Evolutionary conservation across 2,888 invertebrate genomes (phyloP).

Genomic region (Epirrhoe alternata): DNA sequence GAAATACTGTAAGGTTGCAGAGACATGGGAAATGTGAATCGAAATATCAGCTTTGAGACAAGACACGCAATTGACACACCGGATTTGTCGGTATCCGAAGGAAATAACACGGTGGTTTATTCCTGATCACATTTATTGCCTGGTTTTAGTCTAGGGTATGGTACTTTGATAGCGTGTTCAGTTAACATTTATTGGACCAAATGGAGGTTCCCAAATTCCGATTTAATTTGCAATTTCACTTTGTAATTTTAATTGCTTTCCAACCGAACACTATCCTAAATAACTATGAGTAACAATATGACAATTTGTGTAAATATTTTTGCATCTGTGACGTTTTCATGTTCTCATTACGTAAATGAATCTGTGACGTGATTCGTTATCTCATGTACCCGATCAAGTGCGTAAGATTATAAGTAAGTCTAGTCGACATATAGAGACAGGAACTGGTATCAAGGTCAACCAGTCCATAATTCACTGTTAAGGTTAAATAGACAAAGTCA

Average conservation of each 20-base stretch:
- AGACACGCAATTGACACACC: constrained; percentile 8
- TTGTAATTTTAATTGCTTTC: neutral
- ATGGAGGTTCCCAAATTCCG: neutral
- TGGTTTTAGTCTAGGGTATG: too few species aligned
- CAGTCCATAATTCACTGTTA: neutral
- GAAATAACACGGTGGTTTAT: constrained; percentile 13
- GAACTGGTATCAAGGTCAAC: constrained; percentile 18
- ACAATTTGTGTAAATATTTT: constrained; percentile 11
- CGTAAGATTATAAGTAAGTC: neutral
- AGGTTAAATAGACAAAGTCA: constrained; percentile 10
- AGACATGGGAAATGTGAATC: neutral
- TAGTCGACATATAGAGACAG: neutral
- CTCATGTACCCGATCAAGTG: constrained; percentile 4
- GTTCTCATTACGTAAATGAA: constrained; percentile 3
- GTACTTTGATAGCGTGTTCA: too few species aligned
- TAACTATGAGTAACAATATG: neutral
- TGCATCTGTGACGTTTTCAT: constrained; percentile 7
- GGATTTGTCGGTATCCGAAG: constrained; percentile 15
- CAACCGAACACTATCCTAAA: neutral
- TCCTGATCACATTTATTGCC: too few species aligned
- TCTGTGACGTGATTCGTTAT: constrained; percentile 15
- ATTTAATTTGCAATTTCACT: neutral
- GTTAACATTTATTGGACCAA: neutral
- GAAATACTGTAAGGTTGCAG: constrained; percentile 2
- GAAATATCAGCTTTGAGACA: neutral